Evolutionary conservation across 2,797 vertebrate genomes (phyloP), one percentile per base, ranked within the genome.

Genomic region (Amazona finschi): DNA sequence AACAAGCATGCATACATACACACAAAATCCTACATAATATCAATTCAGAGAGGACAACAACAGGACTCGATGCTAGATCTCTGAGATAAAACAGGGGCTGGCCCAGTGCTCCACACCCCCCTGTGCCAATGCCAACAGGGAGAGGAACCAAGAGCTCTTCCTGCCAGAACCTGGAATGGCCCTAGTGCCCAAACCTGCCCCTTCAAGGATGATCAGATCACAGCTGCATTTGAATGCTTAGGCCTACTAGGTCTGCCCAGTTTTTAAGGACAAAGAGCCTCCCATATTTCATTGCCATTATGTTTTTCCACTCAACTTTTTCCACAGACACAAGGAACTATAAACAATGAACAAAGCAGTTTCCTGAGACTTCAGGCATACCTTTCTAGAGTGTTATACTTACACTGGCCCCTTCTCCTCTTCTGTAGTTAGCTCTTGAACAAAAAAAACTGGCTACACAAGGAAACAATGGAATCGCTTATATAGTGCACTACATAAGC

Each of bases 281-380:
- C 47, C 52, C 6, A 0, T 38, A 46, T 31, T 83, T 79, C 61
- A 47, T 9, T 62, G 61, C 7, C 60, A 53, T 49, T 67, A 19
- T 22, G 70, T 46, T 90, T 83, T 92, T 57, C 62, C n/a, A 84
- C 43, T 8, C 46, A 82, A 50, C 30, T 66, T 43, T 9, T 39
- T 90, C 58, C 46, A 88, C 88, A 74, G 53, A 78, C 36, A 89
- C 76, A 70, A 84, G 66, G 38, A 87, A 0, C 36, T 74, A 67
- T 38, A 64, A 94, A 76, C 77, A 94, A 47, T 10, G 31, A 83
- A 69, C 7, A 2, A 22, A 67, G 36, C 25, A 22, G 76, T 38
- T 93, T 93, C 80, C 85, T 88, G 85, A 95, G 55, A 86, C 58
- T 67, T 80, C 79, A 80, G 73, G 38, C 55, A 72, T 36, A 73